Evolutionary conservation across 2,113 vertebrate genomes (phyloP).

Genomic region (Pachyramphus minor): DNA sequence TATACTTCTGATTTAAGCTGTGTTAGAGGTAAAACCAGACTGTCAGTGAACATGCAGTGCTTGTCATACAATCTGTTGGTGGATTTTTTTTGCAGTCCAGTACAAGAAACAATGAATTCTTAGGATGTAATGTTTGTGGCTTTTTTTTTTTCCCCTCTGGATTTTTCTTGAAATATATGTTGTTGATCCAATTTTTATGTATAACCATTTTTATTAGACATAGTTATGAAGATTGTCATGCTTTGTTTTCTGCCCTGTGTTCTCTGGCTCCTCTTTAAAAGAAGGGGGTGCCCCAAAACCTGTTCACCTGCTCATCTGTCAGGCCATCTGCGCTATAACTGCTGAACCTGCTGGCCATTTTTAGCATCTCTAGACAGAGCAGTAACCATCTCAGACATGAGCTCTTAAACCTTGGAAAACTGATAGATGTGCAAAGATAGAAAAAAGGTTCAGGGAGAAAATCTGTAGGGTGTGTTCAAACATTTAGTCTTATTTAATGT

Average conservation of each 20-base stretch:
- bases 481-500: background rate
- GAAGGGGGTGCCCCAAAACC: background rate
- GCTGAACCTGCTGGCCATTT: background rate
- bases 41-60: background rate
- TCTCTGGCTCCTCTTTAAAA: background rate
- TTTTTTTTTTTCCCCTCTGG: background rate
- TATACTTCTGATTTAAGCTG: background rate
- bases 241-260: background rate
- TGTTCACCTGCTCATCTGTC: background rate
- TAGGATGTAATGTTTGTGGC: background rate
- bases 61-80: background rate
- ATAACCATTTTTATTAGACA: background rate
- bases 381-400: fast-evolving
- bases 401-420: background rate
- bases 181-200: background rate
- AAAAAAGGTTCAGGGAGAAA: background rate
- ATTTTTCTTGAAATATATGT: background rate
- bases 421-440: background rate
- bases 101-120: background rate
- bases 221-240: background rate
- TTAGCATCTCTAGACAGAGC: background rate
- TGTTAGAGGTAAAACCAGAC: background rate
- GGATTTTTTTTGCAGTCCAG: background rate
- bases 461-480: background rate
- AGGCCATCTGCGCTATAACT: background rate